Base-by-base conservation (phyloP, 2,113 vertebrate species). In the Parotia lawesii region DNA sequence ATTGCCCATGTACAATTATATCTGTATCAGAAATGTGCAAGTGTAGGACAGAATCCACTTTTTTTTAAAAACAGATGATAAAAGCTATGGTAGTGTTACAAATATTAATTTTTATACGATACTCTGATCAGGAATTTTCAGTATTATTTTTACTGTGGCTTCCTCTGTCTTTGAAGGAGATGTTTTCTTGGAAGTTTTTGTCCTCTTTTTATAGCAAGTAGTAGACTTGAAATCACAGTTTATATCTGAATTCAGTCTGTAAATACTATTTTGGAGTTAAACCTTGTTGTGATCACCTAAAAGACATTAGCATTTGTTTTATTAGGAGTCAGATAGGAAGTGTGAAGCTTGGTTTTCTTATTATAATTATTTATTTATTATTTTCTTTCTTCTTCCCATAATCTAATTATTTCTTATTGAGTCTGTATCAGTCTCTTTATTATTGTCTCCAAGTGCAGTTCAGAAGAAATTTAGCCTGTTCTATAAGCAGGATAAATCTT, bases 401-500 rank as follows among this genome's bases (percentile, higher is more conserved):
- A 60, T 81, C 40, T 71, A 75, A 64, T 85, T 71, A 35, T 51
- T 94, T 93, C 79, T 89, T 45, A 90, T n/a, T 60, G 64, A 79
- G n/a, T 74, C 86, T 51, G 11, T 87, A 85, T 84, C 82, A 85
- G 31, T 64, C 24, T 93, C 72, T 77, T 73, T 85, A 51, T 78
- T 93, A 60, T 37, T 80, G 62, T 90, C 48, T 89, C 18, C 38
- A 80, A 91, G 67, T 88, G 67, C 60, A 93, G 67, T 91, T 89
- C 69, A 80, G 85, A 85, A 83, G 73, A 93, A 90, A 76, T 67
- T 57, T 38, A 66, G 64, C 62, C 69, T 84, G 14, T 91, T 90
- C 93, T 86, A 74, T 93, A 91, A 95, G 85, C 72, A 90, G 83
- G n/a, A 47, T 85, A 56, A 73, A 56, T 80, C 67, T 80, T 87